These are phyloP conservation scores for Sterrhoptilus dennistouni DNA, from an alignment of 2,113 vertebrate genomes.

Conservation along the genomic window DNA sequence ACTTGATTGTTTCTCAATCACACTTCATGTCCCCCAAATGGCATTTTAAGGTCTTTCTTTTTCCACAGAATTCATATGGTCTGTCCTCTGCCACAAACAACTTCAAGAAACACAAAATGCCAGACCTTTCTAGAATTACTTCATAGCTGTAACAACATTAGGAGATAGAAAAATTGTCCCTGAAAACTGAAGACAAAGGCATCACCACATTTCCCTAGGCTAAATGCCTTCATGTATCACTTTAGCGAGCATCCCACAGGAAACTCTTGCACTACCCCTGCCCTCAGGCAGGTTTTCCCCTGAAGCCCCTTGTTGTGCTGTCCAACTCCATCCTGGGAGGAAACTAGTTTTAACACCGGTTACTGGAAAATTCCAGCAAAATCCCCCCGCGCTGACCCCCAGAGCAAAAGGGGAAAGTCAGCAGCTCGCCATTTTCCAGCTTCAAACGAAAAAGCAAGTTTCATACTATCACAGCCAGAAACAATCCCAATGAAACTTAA, in stretches of 20 bases:
- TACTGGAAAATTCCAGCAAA: constrained; percentile 48
- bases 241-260: not conserved
- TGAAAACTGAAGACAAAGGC: not conserved
- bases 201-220: not conserved
- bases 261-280: not conserved
- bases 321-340: not conserved
- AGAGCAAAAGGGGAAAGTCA: not conserved
- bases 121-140: not conserved
- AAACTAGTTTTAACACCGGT: not conserved
- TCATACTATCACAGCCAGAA: not conserved
- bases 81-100: not conserved
- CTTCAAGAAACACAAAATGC: not conserved
- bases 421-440: constrained; percentile 12
- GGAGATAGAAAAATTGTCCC: not conserved
- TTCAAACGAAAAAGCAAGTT: not conserved
- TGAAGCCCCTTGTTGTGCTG: not conserved
- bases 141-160: not conserved
- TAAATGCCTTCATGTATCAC: not conserved
- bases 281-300: not conserved
- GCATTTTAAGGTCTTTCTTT: not conserved
- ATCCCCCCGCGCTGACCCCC: not conserved
- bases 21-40: not conserved
- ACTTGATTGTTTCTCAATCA: not conserved
- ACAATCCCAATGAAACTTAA: not conserved
- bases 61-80: not conserved